Base-by-base conservation (phyloP, 1,140 invertebrate species). In the Diploscapter pachys region DNA sequence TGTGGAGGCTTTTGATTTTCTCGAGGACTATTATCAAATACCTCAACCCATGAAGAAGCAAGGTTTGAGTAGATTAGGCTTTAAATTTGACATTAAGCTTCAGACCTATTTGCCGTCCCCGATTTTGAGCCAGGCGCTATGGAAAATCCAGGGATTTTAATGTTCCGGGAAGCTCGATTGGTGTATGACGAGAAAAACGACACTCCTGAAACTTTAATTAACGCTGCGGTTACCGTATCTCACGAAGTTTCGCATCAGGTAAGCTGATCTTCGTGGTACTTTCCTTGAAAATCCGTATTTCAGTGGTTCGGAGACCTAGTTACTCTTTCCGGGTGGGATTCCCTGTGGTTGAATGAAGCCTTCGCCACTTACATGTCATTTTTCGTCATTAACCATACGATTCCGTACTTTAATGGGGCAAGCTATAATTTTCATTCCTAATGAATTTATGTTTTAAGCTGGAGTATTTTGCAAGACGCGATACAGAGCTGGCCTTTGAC, bases 91-190 rank as follows among this genome's bases (percentile, higher is more conserved):
- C 51, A 5, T 52, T 51, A 31, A 31, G 31, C 31, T 54, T 52
- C 48, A 68, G 66, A 68, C 66, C 53, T 68, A 9, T n/a, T 68
- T 54, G 66, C 66, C 6, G 66, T 68, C 48, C 66, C 66, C 48
- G 66, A 55, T 1, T 11, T 68, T 11, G 8, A 55, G 5, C n/a
- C 51, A 6, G 49, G 66, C 8, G 9, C 8, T 6, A 54, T 52
- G 5, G 52, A 31, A 31, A 31, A n/a, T 9, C 66, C 66, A 55
- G 66, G 66, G n/a, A 52, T n/a, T 5, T 9, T 68, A 5, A 52
- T n/a, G 51, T 9, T 68, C 8, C 66, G 52, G 5, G 66, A 68
- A 54, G 8, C 66, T 8, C 8, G 52, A 11, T n/a, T 68, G n/a
- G 52, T 68, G 11, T 68, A 68, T 52, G 66, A 68, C 51, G 11